Conservation (phyloP, 2,797 vertebrate species). For the Helarctos malayanus region DNA sequence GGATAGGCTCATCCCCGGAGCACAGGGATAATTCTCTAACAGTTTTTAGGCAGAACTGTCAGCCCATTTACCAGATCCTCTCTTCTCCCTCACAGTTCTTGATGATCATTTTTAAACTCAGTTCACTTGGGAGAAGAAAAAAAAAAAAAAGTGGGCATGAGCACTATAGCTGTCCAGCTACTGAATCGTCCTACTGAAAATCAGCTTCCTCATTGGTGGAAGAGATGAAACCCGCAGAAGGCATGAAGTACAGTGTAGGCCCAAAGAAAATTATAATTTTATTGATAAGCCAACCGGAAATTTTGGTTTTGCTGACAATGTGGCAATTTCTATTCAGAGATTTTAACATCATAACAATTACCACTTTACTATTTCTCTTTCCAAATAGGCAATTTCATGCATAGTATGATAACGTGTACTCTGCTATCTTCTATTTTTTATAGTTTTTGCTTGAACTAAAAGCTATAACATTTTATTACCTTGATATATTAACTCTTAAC, state of each 20-base stretch:
- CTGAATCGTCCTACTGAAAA: background rate
- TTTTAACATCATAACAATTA: conserved; percentile 65
- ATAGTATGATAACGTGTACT: conserved; percentile 5
- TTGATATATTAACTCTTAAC: conserved; percentile 56
- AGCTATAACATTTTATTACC: conserved; percentile 50
- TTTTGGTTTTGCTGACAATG: conserved; percentile 13
- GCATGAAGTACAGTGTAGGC: background rate
- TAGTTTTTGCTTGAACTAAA: conserved; percentile 65
- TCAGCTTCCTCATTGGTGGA: background rate
- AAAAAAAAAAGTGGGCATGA: background rate
- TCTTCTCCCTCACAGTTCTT: background rate
- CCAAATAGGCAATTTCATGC: conserved; percentile 68
- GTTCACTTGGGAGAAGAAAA: background rate
- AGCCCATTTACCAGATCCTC: background rate
- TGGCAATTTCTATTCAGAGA: conserved; percentile 61
- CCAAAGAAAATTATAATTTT: conserved; percentile 56
- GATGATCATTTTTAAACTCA: conserved; percentile 16
- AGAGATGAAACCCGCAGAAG: background rate
- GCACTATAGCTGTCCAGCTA: background rate
- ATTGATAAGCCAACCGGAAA: conserved; percentile 38
- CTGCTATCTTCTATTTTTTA: conserved; percentile 57
- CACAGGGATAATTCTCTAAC: background rate
- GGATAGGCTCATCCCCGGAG: background rate
- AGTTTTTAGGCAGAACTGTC: background rate
- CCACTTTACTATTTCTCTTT: conserved; percentile 64